Evolutionary conservation across 2,113 vertebrate genomes (phyloP).

Genomic region (Tupaia tana): DNA sequence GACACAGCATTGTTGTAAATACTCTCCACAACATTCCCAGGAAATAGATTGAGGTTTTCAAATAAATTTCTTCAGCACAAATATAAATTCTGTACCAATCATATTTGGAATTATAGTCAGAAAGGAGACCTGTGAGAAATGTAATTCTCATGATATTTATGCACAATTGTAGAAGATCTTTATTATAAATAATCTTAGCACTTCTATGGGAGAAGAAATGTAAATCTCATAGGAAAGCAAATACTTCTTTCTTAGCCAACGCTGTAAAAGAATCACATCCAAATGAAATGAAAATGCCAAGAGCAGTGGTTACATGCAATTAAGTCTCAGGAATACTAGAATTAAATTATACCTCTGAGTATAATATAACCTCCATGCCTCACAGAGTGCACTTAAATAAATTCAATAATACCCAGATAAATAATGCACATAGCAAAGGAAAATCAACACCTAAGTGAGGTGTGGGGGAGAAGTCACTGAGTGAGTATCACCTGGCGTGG

Average conservation of each 20-base stretch:
- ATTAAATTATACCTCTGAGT: constrained; percentile 50
- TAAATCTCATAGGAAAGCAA: constrained; percentile 36
- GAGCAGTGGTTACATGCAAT: neutral
- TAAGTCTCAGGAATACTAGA: constrained; percentile 43
- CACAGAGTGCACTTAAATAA: constrained; percentile 1
- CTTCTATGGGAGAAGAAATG: constrained; percentile 38
- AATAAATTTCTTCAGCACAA: constrained; percentile 12
- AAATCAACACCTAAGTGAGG: neutral
- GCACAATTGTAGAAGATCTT: constrained; percentile 11
- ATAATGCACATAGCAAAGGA: neutral
- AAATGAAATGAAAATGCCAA: constrained; percentile 63
- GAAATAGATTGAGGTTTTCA: constrained; percentile 6
- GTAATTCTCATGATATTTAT: constrained; percentile 40
- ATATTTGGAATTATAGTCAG: constrained; percentile 17
- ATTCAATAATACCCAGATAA: neutral
- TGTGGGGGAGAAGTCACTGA: neutral
- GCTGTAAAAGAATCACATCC: constrained; percentile 10
- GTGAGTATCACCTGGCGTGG: constrained; percentile 53
- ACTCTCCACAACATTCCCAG: neutral
- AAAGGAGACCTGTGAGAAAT: constrained; percentile 52
- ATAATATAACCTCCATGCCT: neutral
- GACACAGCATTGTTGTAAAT: neutral
- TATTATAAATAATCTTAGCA: constrained; percentile 56
- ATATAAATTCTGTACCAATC: neutral
- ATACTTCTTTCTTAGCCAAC: constrained; percentile 6